Base-by-base conservation (phyloP, 2,797 vertebrate genomes). In the Apogon hyalosoma region DNA sequence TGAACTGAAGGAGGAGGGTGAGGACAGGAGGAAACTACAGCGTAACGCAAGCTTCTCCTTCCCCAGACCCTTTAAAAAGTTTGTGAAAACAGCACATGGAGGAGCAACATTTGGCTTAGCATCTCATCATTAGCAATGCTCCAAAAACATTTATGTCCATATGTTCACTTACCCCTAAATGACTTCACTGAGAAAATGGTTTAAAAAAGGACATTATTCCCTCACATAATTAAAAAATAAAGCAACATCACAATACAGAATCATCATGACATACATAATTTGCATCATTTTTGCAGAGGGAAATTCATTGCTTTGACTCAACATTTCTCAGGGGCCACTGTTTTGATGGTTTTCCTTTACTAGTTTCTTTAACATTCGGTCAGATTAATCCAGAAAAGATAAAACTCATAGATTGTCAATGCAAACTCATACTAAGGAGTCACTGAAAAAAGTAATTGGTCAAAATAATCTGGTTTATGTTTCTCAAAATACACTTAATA, bases 331-430 rank as follows among this genome's bases (percentile, higher is more conserved):
- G 7, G 21, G 54, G 70, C 39, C 67, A 16, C 12, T 11, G 1
- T 41, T 64, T 66, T 51, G 73, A 73, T 33, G 18, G n/a, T 33
- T 56, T 52, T 60, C 39, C n/a, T 12, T 51, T 6, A 31, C 38
- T 46, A 42, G 16, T 51, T 21, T 42, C 46, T 31, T 54, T 64
- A 39, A 54, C 69, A 58, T 76, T 68, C 55, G 59, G 13, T 56
- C 31, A 64, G 24, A 69, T 65, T 14, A 49, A 69, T 62, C 57
- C 12, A 12, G 13, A 49, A 69, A 71, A 75, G 67, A 84, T 52
- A 55, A 31, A 75, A 75, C 79, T 83, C 65, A 89, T 45, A 79
- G 93, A 95, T 94, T 94, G 94, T 94, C 93, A 80, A 88, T 74
- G 93, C 92, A 83, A 90, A 92, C 75, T 65, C 59, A 60, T 53